Evolutionary conservation across 2,888 invertebrate genomes (phyloP), one percentile per base, ranked within the genome.

Genomic region (Hypomecis atomaria): DNA sequence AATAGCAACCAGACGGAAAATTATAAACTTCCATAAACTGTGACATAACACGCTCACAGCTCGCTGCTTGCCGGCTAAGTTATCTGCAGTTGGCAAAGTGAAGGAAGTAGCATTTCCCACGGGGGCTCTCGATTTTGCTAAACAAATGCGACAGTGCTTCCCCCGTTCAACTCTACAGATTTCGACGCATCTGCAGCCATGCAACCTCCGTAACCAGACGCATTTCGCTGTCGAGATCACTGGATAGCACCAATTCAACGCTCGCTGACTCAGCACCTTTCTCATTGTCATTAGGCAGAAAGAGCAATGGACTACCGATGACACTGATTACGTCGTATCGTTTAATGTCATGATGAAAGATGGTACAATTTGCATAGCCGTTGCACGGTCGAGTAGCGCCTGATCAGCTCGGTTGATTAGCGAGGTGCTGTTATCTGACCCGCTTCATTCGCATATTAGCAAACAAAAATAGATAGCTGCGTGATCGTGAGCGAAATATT

Each of bases 1-100:
- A 85, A 83, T 81, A 75, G 74, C 87, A 88, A 76, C 82, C 82
- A 83, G 76, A 81, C 83, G 86, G 84, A 87, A 88, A 88, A 89
- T 87, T 81, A 81, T 80, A 70, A 70, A 79, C 75, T 70, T 70
- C 71, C 65, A 71, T 63, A 76, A 75, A 82, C 84, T 78, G 79
- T 87, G 87, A 87, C 86, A 86, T 88, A 86, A 90, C 78, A 65
- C 71, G 70, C 69, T 75, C 71, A 81, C 80, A 82, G 82, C 13
- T 4, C 7, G 11, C 36, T 11, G 36, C 6, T 11, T 11, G 36
- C 6, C 49, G 8, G 36, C 1, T 4, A 36, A 36, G 5, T 48
- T n/a, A 10, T 6, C 10, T n/a, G 34, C 11, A 37, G 9, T 11
- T 6, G 43, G 11, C n/a, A 11, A 11, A 50, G 6, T 37, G 7